Evolutionary conservation across 2,797 vertebrate species (phyloP).

Genomic region (Eulemur mongoz): DNA sequence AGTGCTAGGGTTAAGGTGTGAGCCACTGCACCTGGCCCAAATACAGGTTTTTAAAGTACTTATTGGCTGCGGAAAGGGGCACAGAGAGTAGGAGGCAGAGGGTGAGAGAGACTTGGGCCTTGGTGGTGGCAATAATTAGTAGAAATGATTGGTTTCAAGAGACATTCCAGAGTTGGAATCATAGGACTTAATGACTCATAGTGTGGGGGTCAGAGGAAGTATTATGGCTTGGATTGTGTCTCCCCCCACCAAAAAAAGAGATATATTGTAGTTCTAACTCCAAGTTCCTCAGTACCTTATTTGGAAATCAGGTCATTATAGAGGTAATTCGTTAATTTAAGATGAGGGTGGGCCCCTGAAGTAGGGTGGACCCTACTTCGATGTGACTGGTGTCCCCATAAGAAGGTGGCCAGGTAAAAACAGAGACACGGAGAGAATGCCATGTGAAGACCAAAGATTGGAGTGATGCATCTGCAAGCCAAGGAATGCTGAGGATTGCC

Average conservation of each 20-base stretch:
- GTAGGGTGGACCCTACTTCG: neutral
- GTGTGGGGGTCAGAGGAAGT: neutral
- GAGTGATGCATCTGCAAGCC: neutral
- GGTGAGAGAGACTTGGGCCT: neutral
- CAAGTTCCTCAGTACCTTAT: neutral
- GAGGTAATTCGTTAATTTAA: neutral
- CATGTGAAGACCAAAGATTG: neutral
- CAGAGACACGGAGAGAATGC: neutral
- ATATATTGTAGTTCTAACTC: neutral
- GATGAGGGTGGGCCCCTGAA: neutral
- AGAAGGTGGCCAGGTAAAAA: neutral
- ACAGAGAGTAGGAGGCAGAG: neutral
- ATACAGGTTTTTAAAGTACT: neutral
- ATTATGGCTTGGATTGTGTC: neutral
- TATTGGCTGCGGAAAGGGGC: neutral
- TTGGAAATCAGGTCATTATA: neutral
- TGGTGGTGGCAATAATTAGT: neutral
- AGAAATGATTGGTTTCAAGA: neutral
- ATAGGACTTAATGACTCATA: neutral
- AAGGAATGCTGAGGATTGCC: neutral
- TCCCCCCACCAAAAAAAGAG: neutral
- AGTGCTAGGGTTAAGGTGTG: neutral
- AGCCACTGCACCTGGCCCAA: neutral
- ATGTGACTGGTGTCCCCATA: no score
- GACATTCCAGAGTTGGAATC: neutral